A percentile compares a stretch with the other conserved stretches of the same genome.
Conservation (phyloP, 2,113 vertebrate genomes). For the Poicephalus gulielmi region DNA sequence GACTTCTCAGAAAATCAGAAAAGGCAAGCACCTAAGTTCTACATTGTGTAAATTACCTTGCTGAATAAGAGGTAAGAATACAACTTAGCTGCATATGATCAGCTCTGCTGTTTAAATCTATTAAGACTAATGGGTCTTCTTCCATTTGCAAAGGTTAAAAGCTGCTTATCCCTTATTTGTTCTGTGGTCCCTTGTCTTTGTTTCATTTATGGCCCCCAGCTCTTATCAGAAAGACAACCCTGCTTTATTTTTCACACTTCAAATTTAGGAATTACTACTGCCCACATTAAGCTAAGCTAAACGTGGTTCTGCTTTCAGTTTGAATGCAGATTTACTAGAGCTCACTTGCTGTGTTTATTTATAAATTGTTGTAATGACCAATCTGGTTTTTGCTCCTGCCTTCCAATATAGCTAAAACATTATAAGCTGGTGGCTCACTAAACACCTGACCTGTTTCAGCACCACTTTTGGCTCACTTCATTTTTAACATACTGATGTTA, state of each 20-base stretch:
- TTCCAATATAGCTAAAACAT: background rate
- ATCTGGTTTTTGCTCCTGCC: background rate
- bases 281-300: background rate
- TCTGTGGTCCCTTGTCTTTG: background rate
- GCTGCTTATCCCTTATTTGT: background rate
- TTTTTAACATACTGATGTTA: constrained; percentile 26
- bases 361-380: background rate
- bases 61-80: background rate
- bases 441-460: background rate
- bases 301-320: background rate
- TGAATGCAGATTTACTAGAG: background rate
- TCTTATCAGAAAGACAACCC: background rate
- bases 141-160: background rate
- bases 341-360: background rate
- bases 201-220: background rate
- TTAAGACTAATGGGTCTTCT: rapidly evolving
- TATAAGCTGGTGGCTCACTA: background rate
- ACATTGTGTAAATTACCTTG: background rate
- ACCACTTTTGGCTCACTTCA: background rate
- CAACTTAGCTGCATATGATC: background rate
- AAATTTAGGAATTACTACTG: background rate
- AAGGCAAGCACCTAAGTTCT: background rate
- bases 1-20: background rate
- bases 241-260: background rate
- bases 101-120: background rate